A percentile compares a stretch with the other conserved stretches of the same genome.
Evolutionary conservation across 2,113 vertebrate genomes (phyloP).

Genomic region (Speoplatyrhinus poulsoni): DNA sequence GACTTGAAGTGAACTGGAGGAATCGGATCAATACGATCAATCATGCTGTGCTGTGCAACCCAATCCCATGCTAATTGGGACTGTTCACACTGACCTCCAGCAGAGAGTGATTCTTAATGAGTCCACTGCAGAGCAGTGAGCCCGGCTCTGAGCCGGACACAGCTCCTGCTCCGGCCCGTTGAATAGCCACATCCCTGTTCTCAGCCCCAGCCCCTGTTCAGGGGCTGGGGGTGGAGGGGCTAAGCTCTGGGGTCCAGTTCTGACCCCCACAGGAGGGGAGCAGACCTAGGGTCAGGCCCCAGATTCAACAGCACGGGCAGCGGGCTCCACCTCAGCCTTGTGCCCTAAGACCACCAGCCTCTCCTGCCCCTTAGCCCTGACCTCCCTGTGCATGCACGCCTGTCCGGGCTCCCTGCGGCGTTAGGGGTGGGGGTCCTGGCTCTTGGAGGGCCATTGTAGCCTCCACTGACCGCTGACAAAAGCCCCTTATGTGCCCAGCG

Average conservation of each 20-base stretch:
- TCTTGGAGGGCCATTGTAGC: slow-evolving; percentile 67
- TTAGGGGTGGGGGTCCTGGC: slow-evolving; percentile 44
- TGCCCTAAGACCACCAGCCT: slow-evolving; percentile 48
- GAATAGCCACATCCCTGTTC: slow-evolving; percentile 64
- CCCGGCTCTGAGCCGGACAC: slow-evolving; percentile 53
- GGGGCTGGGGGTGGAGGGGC: slow-evolving; percentile 25
- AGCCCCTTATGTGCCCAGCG: slow-evolving; percentile 46
- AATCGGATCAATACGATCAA: slow-evolving; percentile 65
- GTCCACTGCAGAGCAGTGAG: slow-evolving; percentile 49
- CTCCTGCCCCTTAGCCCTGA: slow-evolving; percentile 48
- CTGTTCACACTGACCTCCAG: slow-evolving; percentile 67
- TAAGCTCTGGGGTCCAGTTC: slow-evolving; percentile 36
- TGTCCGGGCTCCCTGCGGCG: slow-evolving; percentile 52
- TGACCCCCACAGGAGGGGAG: slow-evolving; percentile 55
- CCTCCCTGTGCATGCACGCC: background rate
- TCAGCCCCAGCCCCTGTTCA: too few relatives aligned
- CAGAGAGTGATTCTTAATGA: slow-evolving; percentile 63
- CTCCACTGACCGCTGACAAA: slow-evolving; percentile 62
- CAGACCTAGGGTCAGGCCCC: slow-evolving; percentile 53
- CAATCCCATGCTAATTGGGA: slow-evolving; percentile 74
- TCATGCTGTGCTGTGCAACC: slow-evolving; percentile 33
- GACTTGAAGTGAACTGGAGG: slow-evolving; percentile 32
- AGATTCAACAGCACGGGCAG: slow-evolving; percentile 54
- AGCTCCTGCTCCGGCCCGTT: slow-evolving; percentile 39
- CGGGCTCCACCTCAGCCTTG: slow-evolving; percentile 36